Percentiles rank a stretch among this genome's conserved stretches.
These are phyloP conservation scores for Lipophrys pholis DNA, from an alignment of 2,113 vertebrate species.

Conservation along the genomic window DNA sequence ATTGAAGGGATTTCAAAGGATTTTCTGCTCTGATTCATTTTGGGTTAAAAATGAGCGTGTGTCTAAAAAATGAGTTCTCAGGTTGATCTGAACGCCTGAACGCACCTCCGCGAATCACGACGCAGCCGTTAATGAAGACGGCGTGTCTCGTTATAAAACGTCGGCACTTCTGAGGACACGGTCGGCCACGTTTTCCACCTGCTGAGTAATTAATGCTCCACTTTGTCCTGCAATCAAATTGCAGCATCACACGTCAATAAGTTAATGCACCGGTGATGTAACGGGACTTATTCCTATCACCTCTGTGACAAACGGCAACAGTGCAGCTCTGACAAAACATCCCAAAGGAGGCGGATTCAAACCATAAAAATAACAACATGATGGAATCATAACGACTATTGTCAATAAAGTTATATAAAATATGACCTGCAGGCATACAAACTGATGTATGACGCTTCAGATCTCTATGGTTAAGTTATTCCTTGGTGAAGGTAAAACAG, in stretches of 20 bases:
- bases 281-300: constrained; percentile 5
- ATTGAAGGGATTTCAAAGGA: constrained; percentile 67
- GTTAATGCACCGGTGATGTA: constrained; percentile 53
- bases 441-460: not conserved
- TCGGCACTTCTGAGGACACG: not conserved
- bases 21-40: constrained; percentile 54
- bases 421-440: not conserved
- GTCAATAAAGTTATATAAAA: not conserved
- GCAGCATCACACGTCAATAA: constrained; percentile 37
- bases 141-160: constrained; percentile 6
- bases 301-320: not conserved
- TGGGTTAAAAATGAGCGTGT: constrained; percentile 35
- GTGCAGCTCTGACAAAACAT: not conserved
- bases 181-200: constrained; percentile 29
- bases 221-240: constrained; percentile 10
- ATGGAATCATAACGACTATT: not conserved
- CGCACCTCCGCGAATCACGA: not conserved
- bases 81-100: constrained; percentile 23
- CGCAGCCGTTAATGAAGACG: not conserved
- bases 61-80: constrained; percentile 36
- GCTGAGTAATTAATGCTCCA: constrained; percentile 38
- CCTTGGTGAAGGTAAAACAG: no score
- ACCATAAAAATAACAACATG: not conserved
- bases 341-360: not conserved
- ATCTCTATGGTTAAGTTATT: no score